Percentiles rank a stretch among this genome's conserved stretches.
phyloP scores from a whole-genome alignment of 2,888 invertebrate genomes.

The Ommatoiulus sabulosus region DNA sequence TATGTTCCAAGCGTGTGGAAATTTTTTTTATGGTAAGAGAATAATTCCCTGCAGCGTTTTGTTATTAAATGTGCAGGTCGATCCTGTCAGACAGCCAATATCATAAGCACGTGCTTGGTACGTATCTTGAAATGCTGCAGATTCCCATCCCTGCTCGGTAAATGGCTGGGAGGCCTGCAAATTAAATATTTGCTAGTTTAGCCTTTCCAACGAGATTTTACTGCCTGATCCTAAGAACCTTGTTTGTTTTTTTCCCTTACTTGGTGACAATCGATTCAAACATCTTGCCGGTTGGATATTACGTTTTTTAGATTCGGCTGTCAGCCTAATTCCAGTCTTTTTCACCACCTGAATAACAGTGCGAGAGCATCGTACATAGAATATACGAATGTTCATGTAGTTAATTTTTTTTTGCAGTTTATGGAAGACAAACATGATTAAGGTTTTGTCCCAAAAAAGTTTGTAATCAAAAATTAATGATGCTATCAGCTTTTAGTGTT shows the following conservation, averaged over 20 bases:
- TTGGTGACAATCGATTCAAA: not conserved
- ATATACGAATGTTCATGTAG: too few relatives aligned
- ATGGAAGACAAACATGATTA: too few relatives aligned
- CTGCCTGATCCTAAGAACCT: not conserved
- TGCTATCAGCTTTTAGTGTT: too few relatives aligned
- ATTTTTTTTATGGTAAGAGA: not conserved
- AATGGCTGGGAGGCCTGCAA: not conserved
- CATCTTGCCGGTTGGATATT: not conserved
- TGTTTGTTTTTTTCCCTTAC: not conserved
- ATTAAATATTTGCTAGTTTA: not conserved
- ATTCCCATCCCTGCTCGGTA: not conserved
- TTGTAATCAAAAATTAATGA: too few relatives aligned
- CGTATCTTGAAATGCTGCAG: not conserved
- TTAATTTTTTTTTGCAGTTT: too few relatives aligned
- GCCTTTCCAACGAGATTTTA: not conserved
- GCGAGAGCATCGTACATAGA: too few relatives aligned
- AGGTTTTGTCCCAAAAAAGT: too few relatives aligned
- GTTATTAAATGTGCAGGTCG: not conserved
- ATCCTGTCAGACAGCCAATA: not conserved
- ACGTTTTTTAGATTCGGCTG: not conserved
- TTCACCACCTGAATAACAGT: not conserved
- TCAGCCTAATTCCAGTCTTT: not conserved
- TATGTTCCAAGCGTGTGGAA: not conserved
- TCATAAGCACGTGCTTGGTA: not conserved
- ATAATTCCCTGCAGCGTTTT: slow-evolving; percentile 2